These are phyloP conservation scores for Heterodera carotae DNA, from an alignment of 1,140 invertebrate genomes.

Conservation along the genomic window DNA sequence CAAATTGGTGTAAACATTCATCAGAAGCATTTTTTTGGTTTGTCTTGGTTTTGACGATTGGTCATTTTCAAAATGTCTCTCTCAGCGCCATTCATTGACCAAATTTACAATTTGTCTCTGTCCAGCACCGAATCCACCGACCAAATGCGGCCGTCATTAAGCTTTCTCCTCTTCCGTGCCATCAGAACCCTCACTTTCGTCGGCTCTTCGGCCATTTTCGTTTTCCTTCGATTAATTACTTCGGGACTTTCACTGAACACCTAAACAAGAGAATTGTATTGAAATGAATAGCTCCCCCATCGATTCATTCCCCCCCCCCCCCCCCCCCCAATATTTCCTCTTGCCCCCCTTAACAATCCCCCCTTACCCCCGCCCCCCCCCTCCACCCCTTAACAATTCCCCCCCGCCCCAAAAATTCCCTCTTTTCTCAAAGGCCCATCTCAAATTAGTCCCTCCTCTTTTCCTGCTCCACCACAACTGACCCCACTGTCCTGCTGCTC, in stretches of 20 bases:
- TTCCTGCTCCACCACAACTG: background rate
- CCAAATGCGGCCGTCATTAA: background rate
- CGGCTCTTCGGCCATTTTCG: background rate
- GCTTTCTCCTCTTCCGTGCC: background rate
- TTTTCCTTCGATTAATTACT: background rate
- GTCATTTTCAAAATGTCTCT: too few relatives aligned
- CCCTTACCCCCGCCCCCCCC: too few relatives aligned
- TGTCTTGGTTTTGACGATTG: too few relatives aligned
- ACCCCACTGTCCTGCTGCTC: slow-evolving; percentile 7
- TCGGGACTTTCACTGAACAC: slow-evolving; percentile 4
- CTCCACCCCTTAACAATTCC: background rate
- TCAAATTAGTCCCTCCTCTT: background rate
- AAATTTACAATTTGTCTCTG: background rate
- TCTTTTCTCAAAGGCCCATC: too few relatives aligned
- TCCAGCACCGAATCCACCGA: background rate
- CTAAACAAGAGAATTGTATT: background rate
- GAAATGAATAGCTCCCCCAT: too few relatives aligned
- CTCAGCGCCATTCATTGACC: too few relatives aligned
- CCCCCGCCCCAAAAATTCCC: too few relatives aligned
- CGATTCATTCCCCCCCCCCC: too few relatives aligned
- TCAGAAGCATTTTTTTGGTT: too few relatives aligned
- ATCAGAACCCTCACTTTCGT: background rate
- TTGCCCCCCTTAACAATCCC: too few relatives aligned
- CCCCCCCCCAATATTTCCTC: too few relatives aligned
- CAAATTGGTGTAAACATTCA: too few relatives aligned